Base-by-base conservation (phyloP, 2,113 vertebrate species). In the Morone chrysops region DNA sequence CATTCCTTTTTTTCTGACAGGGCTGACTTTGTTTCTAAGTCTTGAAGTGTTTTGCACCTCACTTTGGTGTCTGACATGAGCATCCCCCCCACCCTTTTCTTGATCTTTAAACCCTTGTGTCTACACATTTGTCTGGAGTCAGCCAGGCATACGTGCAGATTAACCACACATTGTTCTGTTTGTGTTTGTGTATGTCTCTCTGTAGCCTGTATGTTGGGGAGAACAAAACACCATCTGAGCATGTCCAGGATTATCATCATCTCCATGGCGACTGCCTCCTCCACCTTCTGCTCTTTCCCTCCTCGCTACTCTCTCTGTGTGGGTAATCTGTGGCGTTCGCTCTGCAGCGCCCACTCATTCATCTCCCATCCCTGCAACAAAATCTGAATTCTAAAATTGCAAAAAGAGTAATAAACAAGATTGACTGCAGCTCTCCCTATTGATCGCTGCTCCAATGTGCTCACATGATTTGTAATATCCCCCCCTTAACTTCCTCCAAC, bases 341-440 rank as follows among this genome's bases (percentile, higher is more conserved):
- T 81, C 80, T 69, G 66, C 48, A 66, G 76, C n/a, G 12, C 85
- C 81, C 75, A 67, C 81, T 81, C 90, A 85, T 93, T 92, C 61
- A 71, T 92, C 86, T 87, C 76, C 61, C 75, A 60, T 87, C 81
- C 79, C 83, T 77, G 83, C 82, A 80, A 75, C 87, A 81, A 89
- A 90, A 93, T 94, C 89, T 84, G 82, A 93, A 93, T 92, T 87
- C 86, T 80, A 63, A 92, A 92, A 93, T 92, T 85, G 93, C 86
- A 81, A 84, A 87, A 82, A 73, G 60, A 82, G 92, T 91, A 85
- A 91, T 95, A 93, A 93, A 94, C 88, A 90, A 90, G 89, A 94
- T 89, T 89, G 86, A 95, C 88, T 88, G 70, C 81, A 82, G 67
- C 78, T 78, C 87, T 82, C 36, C 57, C 22, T 89, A 94, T 93